phyloP scores from a whole-genome alignment of 2,797 vertebrate genomes.

The Astyanax mexicanus region DNA sequence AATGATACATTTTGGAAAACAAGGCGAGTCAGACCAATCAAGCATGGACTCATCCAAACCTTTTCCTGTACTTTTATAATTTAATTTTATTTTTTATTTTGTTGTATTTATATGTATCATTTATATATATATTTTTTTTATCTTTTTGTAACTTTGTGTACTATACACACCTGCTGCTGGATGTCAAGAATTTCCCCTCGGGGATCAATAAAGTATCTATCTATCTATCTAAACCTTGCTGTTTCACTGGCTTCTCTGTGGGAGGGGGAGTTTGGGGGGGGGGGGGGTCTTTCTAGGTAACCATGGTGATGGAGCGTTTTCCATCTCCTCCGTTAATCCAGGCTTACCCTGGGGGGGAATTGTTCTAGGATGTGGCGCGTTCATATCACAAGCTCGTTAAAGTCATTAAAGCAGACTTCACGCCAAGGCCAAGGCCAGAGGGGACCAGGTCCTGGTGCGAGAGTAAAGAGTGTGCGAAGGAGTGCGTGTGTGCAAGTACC shows the following conservation, averaged over 20 bases:
- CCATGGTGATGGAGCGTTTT: conserved; percentile 79
- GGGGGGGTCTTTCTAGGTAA: conserved; percentile 76
- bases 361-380: conserved; percentile 65
- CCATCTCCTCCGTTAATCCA: conserved; percentile 73
- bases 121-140: too few relatives aligned
- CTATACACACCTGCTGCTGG: too few relatives aligned
- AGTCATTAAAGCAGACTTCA: conserved; percentile 68
- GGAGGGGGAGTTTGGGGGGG: conserved; percentile 52
- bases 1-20: neutral
- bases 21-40: neutral
- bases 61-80: too few relatives aligned
- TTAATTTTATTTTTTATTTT: too few relatives aligned
- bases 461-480: neutral
- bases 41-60: conserved; percentile 19
- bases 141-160: too few relatives aligned
- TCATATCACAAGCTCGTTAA: conserved; percentile 70
- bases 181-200: too few relatives aligned
- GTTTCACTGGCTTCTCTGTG: conserved; percentile 62
- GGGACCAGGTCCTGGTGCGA: neutral
- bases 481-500: conserved; percentile 15
- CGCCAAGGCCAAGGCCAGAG: conserved; percentile 46
- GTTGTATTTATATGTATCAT: too few relatives aligned
- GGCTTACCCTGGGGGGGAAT: conserved; percentile 63
- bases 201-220: too few relatives aligned
- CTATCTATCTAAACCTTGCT: too few relatives aligned